phyloP scores from a whole-genome alignment of 2,888 invertebrate genomes.

The Morpho achilles region DNA sequence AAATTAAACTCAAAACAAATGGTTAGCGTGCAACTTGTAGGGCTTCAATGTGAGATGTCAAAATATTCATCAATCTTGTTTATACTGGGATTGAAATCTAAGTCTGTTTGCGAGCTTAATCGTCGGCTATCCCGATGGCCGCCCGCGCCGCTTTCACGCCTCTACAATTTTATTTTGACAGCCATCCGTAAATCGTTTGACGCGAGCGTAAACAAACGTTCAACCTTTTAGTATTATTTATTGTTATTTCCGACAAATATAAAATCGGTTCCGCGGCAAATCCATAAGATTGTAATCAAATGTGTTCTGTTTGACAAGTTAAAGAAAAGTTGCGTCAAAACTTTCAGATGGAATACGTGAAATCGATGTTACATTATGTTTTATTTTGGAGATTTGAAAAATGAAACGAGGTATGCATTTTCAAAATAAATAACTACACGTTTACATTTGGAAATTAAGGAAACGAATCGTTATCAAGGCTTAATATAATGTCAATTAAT shows the following conservation, averaged over 20 bases:
- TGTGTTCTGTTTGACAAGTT: constrained; percentile 5
- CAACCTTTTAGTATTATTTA: constrained; percentile 12
- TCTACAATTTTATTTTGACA: constrained; percentile 11
- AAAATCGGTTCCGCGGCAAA: constrained; percentile 3
- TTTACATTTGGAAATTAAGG: too few species aligned
- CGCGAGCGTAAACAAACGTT: constrained; percentile 8
- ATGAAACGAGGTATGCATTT: not conserved
- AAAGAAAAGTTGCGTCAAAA: constrained; percentile 2
- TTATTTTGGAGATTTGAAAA: not conserved
- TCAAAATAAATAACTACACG: too few species aligned
- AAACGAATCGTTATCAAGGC: too few species aligned
- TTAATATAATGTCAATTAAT: too few species aligned
- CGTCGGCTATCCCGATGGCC: not conserved
- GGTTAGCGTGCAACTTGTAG: too few species aligned
- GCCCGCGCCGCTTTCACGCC: constrained; percentile 2
- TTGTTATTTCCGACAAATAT: constrained; percentile 10
- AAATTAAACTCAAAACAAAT: too few species aligned
- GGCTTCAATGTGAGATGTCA: too few species aligned
- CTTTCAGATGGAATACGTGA: constrained; percentile 2
- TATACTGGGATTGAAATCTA: not conserved
- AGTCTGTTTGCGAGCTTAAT: constrained; percentile 1
- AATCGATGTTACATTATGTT: not conserved
- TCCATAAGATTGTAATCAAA: constrained; percentile 10
- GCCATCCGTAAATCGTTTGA: constrained; percentile 5
- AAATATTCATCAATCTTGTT: not conserved